Percentiles rank a stretch among this genome's conserved stretches.
phyloP scores from a whole-genome alignment of 2,888 invertebrate species.

The Prenolepis imparis region DNA sequence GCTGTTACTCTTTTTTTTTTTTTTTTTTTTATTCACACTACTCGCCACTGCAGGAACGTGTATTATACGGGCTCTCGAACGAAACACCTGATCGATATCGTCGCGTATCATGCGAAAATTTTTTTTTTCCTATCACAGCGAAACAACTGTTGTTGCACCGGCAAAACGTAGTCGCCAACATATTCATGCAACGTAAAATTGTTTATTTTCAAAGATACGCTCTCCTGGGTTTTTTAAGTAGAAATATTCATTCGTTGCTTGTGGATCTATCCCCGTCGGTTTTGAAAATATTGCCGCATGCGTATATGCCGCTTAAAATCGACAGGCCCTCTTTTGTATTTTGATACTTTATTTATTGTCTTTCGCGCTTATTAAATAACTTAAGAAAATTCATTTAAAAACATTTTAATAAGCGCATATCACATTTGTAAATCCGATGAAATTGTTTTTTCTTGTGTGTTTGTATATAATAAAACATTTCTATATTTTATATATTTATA shows the following conservation, averaged over 20 bases:
- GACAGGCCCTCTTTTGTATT: background rate
- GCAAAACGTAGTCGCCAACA: slow-evolving; percentile 25
- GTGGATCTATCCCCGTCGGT: slow-evolving; percentile 21
- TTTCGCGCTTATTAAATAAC: background rate
- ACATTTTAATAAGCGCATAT: background rate
- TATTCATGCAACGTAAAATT: slow-evolving; percentile 33
- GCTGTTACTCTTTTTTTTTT: slow-evolving; percentile 7
- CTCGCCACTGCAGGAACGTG: slow-evolving; percentile 50
- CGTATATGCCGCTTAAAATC: background rate
- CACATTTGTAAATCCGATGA: background rate
- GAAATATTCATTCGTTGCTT: slow-evolving; percentile 42
- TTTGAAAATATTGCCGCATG: slow-evolving; percentile 22
- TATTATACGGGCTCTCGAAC: slow-evolving; percentile 56
- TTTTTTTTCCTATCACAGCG: slow-evolving; percentile 32
- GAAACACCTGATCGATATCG: slow-evolving; percentile 54
- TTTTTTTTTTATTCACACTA: slow-evolving; percentile 7
- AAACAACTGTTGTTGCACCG: slow-evolving; percentile 3
- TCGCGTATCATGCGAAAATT: slow-evolving; percentile 46
- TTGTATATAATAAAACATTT: background rate
- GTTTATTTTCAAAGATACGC: slow-evolving; percentile 44
- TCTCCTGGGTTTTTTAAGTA: slow-evolving; percentile 14
- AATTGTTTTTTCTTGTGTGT: background rate
- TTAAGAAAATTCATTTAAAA: background rate
- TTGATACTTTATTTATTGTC: background rate
- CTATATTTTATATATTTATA: background rate